Conservation (phyloP, 1,140 invertebrate species). For the Agraylea sexmaculata region DNA sequence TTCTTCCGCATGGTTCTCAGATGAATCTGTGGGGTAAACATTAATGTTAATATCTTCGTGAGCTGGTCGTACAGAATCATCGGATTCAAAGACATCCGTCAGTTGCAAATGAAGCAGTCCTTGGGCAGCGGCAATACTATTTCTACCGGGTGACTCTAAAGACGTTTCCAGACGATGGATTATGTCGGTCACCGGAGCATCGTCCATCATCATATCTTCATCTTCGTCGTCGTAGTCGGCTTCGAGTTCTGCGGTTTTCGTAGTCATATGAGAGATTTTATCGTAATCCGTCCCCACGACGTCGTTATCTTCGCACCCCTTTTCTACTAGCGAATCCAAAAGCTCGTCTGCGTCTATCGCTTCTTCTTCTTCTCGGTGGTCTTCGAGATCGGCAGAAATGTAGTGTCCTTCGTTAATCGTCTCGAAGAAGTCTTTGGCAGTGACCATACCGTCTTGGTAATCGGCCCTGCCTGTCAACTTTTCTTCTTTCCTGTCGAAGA, state of each 20-base stretch:
- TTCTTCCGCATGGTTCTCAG: no score
- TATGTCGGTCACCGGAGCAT: slow-evolving; percentile 43
- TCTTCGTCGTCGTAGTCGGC: slow-evolving; percentile 46
- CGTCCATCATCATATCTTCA: slow-evolving; percentile 40
- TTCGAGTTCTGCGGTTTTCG: slow-evolving; percentile 21
- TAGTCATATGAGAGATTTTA: slow-evolving; percentile 33
- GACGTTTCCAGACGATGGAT: slow-evolving; percentile 44
- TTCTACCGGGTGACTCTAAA: slow-evolving; percentile 34
- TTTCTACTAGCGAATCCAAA: slow-evolving; percentile 45
- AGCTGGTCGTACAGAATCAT: no score
- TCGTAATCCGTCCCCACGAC: slow-evolving; percentile 36
- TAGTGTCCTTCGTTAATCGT: slow-evolving; percentile 39
- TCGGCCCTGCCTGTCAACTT: slow-evolving; percentile 21
- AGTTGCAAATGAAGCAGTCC: slow-evolving; percentile 34
- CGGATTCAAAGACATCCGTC: no score
- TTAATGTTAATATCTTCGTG: no score
- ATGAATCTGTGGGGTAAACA: no score
- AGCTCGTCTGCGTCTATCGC: slow-evolving; percentile 34
- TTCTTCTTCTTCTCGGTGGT: slow-evolving; percentile 43
- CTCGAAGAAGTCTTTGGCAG: slow-evolving; percentile 37
- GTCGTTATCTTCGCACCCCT: slow-evolving; percentile 46
- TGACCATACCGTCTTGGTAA: slow-evolving; percentile 28
- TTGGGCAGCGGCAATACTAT: slow-evolving; percentile 34
- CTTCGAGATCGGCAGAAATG: slow-evolving; percentile 33
- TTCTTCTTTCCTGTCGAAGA: slow-evolving; percentile 28